phyloP scores from a whole-genome alignment of 35 echinoderm and acorn worm species.

The Hemicentrotus pulcherrimus region DNA sequence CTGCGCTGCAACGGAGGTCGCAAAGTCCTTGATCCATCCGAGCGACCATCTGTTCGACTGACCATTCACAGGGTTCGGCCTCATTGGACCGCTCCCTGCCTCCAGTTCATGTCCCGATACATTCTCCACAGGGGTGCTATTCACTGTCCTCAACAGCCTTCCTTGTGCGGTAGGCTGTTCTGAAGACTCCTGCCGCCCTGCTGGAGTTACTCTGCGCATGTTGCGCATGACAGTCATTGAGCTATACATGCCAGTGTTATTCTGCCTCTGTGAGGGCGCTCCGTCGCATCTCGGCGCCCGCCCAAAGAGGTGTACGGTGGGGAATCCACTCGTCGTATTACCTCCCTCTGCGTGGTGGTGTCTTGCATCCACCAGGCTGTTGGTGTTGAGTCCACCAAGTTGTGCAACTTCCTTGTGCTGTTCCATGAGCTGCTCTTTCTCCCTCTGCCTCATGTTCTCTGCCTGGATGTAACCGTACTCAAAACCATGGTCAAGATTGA shows the following conservation, averaged over 20 bases:
- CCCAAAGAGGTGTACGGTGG: conserved; percentile 56
- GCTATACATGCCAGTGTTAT: background rate
- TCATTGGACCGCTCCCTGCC: background rate
- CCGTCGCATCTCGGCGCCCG: background rate
- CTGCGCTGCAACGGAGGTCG: conserved; percentile 33
- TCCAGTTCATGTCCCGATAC: conserved; percentile 39
- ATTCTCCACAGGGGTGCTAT: conserved; percentile 61
- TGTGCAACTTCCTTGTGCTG: conserved; percentile 6
- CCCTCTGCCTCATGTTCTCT: conserved; percentile 54
- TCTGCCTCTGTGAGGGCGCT: background rate
- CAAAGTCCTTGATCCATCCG: conserved; percentile 66
- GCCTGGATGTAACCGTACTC: conserved; percentile 61
- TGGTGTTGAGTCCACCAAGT: background rate
- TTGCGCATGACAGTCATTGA: conserved; percentile 33
- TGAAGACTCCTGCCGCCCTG: conserved; percentile 56
- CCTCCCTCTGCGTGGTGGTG: conserved; percentile 56
- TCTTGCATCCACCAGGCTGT: conserved; percentile 22
- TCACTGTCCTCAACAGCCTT: conserved; percentile 71
- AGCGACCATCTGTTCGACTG: conserved; percentile 58
- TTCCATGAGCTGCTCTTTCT: conserved; percentile 65
- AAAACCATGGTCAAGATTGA: conserved; percentile 77
- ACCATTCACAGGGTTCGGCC: background rate
- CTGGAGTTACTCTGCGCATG: conserved; percentile 39
- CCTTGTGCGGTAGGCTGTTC: conserved; percentile 59
- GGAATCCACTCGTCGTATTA: conserved; percentile 43